Evolutionary conservation across 2,113 vertebrate species (phyloP), one percentile per base, ranked within the genome.

Genomic region (Leucoraja erinaceus): DNA sequence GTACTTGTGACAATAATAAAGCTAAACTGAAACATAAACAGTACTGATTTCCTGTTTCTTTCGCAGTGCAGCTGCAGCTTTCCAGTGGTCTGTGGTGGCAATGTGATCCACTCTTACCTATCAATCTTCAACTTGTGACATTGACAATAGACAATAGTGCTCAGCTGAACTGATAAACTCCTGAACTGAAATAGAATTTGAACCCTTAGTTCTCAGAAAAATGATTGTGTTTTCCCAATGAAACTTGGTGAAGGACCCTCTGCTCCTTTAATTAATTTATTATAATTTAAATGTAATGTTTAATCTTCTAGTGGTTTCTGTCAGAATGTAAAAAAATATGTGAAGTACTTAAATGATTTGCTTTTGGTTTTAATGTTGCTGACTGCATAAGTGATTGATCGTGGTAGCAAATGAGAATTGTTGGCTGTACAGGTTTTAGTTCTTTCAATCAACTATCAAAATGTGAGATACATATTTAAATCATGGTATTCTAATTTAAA

Each of bases 311-410:
- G 54, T 83, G 31, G 18, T 8, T 56, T 83, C 1, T 1, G 22
- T 66, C 81, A 28, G 25, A 84, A 61, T 38, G 4, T 25, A 83
- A 18, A 18, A 88, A 33, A 63, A 18, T 31, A 88, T 88, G 28
- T 63, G 59, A 31, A 66, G 28, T 66, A 63, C 4, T 66, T 88
- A 88, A 88, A 88, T 31, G n/a, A 4, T 16, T 63, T 12, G 38
- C 16, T 88, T 88, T 86, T 86, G 31, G 61, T 88, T 88, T 86
- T 86, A 61, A 61, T 86, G 83, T 33, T 63, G 59, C 31, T 63
- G 5, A n/a, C 8, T 88, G 28, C 83, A 31, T 14, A 18, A 28
- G 63, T 88, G 83, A 66, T 84, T 84, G 25, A 56, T 61, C 12
- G 28, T 63, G 25, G 33, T 63, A 63, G 59, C n/a, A 88, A 88